Conservation (phyloP, 1,140 invertebrate species). For the Sycophila sp. region DNA sequence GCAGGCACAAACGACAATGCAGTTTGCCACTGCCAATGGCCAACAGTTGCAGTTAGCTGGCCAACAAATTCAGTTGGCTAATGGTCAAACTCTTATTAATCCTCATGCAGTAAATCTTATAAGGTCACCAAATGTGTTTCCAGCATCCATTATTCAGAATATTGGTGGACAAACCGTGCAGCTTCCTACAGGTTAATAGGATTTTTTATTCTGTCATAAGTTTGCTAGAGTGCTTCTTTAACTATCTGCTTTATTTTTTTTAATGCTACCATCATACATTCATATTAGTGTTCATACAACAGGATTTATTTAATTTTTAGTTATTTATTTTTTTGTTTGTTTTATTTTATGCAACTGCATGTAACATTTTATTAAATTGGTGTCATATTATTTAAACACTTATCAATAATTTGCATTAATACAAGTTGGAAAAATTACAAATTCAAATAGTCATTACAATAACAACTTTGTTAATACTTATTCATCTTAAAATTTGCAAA, state of each 20-base stretch:
- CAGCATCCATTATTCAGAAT: conserved; percentile 64
- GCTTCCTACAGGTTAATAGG: conserved; percentile 59
- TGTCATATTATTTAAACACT: not conserved
- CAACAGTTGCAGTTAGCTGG: conserved; percentile 65
- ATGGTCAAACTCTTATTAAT: conserved; percentile 63
- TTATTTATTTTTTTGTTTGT: not conserved
- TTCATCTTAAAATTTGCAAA: too few relatives aligned
- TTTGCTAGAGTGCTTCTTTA: not conserved
- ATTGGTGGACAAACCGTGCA: conserved; percentile 65
- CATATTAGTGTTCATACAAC: too few relatives aligned
- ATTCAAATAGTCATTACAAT: too few relatives aligned
- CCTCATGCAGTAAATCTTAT: conserved; percentile 68
- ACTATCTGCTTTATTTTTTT: too few relatives aligned
- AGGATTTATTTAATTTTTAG: too few relatives aligned
- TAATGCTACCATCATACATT: too few relatives aligned
- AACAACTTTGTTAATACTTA: too few relatives aligned
- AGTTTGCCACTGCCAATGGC: conserved; percentile 60
- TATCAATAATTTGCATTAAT: too few relatives aligned
- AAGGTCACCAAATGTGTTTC: conserved; percentile 60
- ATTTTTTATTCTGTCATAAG: not conserved
- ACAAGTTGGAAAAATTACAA: too few relatives aligned
- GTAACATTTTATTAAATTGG: not conserved
- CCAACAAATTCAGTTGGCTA: conserved; percentile 71
- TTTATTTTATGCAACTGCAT: not conserved
- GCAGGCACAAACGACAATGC: conserved; percentile 60